Evolutionary conservation across 2,797 vertebrate genomes (phyloP).

Genomic region (Cirrhinus mrigala): DNA sequence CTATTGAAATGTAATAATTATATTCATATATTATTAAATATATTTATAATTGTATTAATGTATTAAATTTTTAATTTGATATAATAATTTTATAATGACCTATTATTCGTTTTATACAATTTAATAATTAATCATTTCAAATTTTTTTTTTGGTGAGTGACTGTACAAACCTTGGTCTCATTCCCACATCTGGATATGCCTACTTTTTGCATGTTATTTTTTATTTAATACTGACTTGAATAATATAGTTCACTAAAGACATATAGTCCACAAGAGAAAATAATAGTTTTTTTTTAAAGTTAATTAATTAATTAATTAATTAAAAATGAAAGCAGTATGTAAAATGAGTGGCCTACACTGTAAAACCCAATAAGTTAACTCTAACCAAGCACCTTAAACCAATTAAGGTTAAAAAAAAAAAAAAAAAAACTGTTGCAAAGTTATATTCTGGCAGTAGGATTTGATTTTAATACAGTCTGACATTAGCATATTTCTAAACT

Average conservation of each 20-base stretch:
- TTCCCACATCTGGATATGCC: no score
- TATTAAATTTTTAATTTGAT: neutral
- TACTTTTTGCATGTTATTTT: no score
- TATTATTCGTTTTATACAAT: neutral
- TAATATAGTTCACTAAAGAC: no score
- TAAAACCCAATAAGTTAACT: neutral
- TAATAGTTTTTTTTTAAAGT: no score
- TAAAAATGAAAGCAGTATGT: no score
- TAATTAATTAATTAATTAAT: no score
- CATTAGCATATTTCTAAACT: neutral
- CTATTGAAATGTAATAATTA: neutral
- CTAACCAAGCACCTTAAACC: neutral
- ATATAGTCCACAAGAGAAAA: no score
- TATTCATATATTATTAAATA: no score
- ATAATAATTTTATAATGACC: neutral
- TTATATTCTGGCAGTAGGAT: neutral
- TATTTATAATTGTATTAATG: no score
- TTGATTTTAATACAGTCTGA: neutral
- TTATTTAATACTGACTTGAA: no score
- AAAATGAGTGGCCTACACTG: neutral
- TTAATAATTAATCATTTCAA: neutral
- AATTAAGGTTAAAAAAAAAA: neutral
- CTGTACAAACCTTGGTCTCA: neutral
- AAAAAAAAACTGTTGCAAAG: neutral
- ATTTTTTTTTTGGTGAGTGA: neutral